Conservation (phyloP, 2,888 invertebrate species). For the Dioctria linearis region DNA sequence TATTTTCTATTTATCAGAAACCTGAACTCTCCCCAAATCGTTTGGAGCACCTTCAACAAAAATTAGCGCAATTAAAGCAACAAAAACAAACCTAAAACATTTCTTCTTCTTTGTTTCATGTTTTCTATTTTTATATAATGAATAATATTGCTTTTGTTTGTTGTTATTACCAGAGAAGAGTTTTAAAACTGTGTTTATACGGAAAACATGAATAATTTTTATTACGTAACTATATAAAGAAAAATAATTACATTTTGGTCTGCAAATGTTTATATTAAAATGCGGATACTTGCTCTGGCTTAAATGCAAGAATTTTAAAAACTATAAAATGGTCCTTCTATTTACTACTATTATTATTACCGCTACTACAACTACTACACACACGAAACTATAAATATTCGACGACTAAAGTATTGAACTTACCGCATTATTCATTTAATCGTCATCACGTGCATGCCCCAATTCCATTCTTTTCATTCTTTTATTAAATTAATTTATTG, state of each 20-base stretch:
- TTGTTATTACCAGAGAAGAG: conserved; percentile 16
- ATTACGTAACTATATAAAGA: background rate
- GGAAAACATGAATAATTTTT: conserved; percentile 11
- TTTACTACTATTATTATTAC: too few species aligned
- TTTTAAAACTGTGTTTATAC: conserved; percentile 12
- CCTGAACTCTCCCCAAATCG: conserved; percentile 70
- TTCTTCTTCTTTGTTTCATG: background rate
- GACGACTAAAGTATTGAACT: background rate
- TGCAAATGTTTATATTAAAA: conserved; percentile 30
- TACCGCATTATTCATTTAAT: background rate
- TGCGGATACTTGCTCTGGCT: conserved; percentile 12
- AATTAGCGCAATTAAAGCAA: conserved; percentile 70
- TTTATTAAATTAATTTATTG: conserved; percentile 29
- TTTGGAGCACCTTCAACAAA: conserved; percentile 70
- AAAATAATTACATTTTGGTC: background rate
- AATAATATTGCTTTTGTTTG: conserved; percentile 23
- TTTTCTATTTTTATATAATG: conserved; percentile 1
- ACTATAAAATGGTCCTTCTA: background rate
- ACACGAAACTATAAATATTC: background rate
- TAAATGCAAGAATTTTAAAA: background rate
- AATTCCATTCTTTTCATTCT: conserved; percentile 38
- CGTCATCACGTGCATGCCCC: conserved; percentile 21
- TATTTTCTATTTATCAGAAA: conserved; percentile 62
- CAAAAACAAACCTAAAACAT: conserved; percentile 64
- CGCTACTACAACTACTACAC: background rate